Conservation (phyloP, 2,888 invertebrate genomes). For the Tolmerus cingulatus region DNA sequence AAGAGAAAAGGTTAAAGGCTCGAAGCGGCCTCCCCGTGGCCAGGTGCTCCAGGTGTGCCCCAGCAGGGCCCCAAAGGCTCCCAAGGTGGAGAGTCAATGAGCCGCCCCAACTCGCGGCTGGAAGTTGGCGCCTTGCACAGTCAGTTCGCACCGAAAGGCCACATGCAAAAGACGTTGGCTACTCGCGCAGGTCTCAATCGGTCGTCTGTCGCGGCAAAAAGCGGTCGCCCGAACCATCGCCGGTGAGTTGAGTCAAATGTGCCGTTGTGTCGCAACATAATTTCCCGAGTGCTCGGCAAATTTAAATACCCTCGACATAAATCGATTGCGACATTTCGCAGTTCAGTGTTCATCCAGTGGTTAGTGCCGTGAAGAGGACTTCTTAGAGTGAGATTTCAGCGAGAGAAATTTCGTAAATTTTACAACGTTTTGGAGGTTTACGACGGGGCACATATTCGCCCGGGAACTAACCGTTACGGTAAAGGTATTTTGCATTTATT, state of each 20-base stretch:
- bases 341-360: conserved; percentile 1
- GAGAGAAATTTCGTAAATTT: background rate
- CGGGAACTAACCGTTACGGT: background rate
- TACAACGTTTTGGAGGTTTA: background rate
- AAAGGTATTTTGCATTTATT: conserved; percentile 15
- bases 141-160: conserved; percentile 17
- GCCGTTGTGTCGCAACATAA: background rate
- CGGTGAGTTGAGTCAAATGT: conserved; percentile 15
- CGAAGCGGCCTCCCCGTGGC: background rate
- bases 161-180: conserved; percentile 18
- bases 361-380: background rate
- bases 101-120: background rate
- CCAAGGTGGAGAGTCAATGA: conserved; percentile 21
- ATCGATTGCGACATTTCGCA: background rate
- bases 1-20: conserved; percentile 28
- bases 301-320: conserved; percentile 1
- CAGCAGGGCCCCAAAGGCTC: background rate
- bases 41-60: background rate
- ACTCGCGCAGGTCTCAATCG: background rate
- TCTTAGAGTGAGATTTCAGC: background rate
- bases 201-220: background rate
- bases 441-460: background rate
- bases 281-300: background rate
- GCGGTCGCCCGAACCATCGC: conserved; percentile 1
- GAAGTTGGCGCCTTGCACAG: background rate